Percentiles rank a stretch among this genome's conserved stretches.
These are phyloP conservation scores for Stegostoma tigrinum DNA, from an alignment of 2,113 vertebrate genomes.

Conservation along the genomic window DNA sequence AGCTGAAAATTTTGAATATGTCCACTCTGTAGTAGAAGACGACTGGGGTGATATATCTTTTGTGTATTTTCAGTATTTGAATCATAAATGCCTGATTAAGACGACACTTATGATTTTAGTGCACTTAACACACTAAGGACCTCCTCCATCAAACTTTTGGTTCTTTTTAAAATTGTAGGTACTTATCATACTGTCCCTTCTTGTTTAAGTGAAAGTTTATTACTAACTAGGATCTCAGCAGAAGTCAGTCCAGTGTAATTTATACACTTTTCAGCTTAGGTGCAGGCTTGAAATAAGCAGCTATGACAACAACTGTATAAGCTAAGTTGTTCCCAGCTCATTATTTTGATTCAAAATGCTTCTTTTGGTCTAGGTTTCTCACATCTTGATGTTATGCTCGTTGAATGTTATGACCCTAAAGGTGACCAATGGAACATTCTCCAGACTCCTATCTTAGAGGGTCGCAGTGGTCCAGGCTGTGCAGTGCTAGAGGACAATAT, in stretches of 20 bases:
- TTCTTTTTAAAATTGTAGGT: not conserved
- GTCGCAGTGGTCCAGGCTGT: slow-evolving; percentile 92
- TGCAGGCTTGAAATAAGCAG: not conserved
- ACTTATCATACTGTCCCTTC: not conserved
- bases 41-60: not conserved
- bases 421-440: slow-evolving; percentile 97
- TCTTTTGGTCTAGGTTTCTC: slow-evolving; percentile 75
- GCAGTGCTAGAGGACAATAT: slow-evolving; percentile 88
- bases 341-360: not conserved
- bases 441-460: slow-evolving; percentile 93
- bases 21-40: not conserved
- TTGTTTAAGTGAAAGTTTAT: not conserved
- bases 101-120: not conserved
- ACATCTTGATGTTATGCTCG: slow-evolving; percentile 94
- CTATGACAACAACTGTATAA: not conserved
- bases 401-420: slow-evolving; percentile 96
- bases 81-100: not conserved
- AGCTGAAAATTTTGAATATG: not conserved
- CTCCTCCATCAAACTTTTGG: not conserved
- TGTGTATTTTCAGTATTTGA: not conserved
- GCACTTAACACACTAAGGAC: not conserved
- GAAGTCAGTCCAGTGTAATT: too few relatives aligned
- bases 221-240: not conserved
- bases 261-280: not conserved
- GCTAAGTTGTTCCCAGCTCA: not conserved